Conservation (phyloP, 2,113 vertebrate species). For the Lucifuga dentata region DNA sequence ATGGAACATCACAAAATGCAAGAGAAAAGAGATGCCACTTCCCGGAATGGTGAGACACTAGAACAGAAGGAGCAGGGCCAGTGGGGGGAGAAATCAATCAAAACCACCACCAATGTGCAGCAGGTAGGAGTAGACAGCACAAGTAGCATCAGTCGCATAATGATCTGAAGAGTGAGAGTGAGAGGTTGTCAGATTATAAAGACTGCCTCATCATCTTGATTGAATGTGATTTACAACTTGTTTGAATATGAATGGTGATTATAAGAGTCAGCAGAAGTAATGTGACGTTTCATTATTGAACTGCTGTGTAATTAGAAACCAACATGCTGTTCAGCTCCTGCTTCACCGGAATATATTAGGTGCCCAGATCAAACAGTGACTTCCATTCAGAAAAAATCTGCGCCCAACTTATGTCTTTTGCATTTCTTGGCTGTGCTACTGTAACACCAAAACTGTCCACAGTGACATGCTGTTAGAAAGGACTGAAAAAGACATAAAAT, state of each 20-base stretch:
- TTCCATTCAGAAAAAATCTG: no score
- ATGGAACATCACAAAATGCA: not conserved
- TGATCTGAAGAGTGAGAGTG: constrained; percentile 5
- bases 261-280: no score
- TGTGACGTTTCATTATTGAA: not conserved
- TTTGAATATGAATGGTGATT: no score
- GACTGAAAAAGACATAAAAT: no score
- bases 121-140: not conserved
- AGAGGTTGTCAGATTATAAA: constrained; percentile 13
- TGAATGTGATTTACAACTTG: not conserved
- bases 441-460: no score
- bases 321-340: no score
- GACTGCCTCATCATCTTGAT: not conserved
- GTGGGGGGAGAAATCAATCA: not conserved
- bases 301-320: not conserved
- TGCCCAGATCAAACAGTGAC: no score
- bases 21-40: not conserved
- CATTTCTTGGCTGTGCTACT: no score
- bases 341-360: no score
- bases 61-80: not conserved
- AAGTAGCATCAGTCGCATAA: not conserved
- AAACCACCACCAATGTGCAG: not conserved
- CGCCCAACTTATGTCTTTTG: no score
- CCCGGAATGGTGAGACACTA: not conserved
- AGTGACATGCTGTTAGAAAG: no score